These are phyloP conservation scores for Oncorhynchus mykiss DNA, from an alignment of 2,113 vertebrate species.

Conservation along the genomic window DNA sequence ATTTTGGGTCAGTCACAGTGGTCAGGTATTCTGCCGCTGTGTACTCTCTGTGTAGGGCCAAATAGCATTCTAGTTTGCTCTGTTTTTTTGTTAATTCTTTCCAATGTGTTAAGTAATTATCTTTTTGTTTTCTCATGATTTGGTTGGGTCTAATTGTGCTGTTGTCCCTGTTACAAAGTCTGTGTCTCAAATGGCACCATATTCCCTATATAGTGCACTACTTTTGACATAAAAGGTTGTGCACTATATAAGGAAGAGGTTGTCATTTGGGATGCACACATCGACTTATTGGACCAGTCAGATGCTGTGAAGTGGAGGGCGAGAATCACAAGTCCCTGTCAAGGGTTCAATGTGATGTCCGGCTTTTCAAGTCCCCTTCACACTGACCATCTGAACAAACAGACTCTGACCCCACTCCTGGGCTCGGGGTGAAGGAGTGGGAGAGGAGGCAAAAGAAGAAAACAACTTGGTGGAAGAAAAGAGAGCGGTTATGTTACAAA, in stretches of 20 bases:
- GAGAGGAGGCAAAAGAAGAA: background rate
- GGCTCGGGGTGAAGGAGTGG: background rate
- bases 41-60: no score
- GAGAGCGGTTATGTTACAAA: no score
- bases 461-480: background rate
- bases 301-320: background rate
- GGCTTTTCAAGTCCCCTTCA: background rate
- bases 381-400: background rate
- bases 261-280: background rate
- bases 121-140: no score
- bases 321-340: slow-evolving; percentile 7
- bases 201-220: no score
- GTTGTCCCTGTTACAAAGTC: background rate
- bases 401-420: slow-evolving; percentile 17
- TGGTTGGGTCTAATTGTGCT: no score
- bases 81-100: no score
- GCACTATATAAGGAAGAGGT: background rate
- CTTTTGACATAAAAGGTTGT: background rate
- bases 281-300: no score
- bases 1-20: no score
- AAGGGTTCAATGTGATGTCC: background rate
- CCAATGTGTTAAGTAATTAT: no score
- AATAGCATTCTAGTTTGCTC: no score
- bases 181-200: no score
- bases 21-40: no score